Evolutionary conservation across 2,888 invertebrate genomes (phyloP), one percentile per base, ranked within the genome.

Genomic region (Drosophila meridiana): DNA sequence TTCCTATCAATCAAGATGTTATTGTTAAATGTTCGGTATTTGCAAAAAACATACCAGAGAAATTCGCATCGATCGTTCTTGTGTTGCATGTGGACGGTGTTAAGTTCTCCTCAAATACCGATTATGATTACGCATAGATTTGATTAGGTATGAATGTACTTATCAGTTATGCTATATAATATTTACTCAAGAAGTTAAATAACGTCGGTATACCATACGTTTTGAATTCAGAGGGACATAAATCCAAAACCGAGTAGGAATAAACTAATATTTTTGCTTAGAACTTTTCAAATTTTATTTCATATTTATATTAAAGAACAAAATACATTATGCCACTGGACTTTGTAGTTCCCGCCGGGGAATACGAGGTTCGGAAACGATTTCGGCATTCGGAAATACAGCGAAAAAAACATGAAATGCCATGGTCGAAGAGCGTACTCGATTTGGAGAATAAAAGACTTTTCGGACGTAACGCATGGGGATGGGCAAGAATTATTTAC

Each of bases 351-450:
- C 47, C 71, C 4, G 57, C 83, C 26, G 87, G 87, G 11, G 11
- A 60, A 0, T 86, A 90, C 56, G 64, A 47, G 8, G 53, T 89
- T 5, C 63, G 42, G 0, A 87, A 90, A 56, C 79, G 80, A 43
- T 83, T 82, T 55, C 87, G 87, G 3, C 62, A 66, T 5, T 75
- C 76, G 34, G 74, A 76, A 14, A 8, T 52, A 5, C 8, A 6
- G 2, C 74, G 76, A 1, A 59, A 62, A 6, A 62, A 53, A 2
- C 71, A 60, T 40, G 78, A 82, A 7, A 9, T 87, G 53, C 87
- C 89, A 0, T 90, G 87, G 90, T 28, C 56, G 0, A 88, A 90
- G 48, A 28, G 50, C 26, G 28, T 87, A 0, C 58, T 87, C 9
- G 69, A 87, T 48, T 34, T 90, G 57, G 84, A 87, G 3, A 11